Conservation (phyloP, 2,888 invertebrate species). For the Penaeus monodon region DNA sequence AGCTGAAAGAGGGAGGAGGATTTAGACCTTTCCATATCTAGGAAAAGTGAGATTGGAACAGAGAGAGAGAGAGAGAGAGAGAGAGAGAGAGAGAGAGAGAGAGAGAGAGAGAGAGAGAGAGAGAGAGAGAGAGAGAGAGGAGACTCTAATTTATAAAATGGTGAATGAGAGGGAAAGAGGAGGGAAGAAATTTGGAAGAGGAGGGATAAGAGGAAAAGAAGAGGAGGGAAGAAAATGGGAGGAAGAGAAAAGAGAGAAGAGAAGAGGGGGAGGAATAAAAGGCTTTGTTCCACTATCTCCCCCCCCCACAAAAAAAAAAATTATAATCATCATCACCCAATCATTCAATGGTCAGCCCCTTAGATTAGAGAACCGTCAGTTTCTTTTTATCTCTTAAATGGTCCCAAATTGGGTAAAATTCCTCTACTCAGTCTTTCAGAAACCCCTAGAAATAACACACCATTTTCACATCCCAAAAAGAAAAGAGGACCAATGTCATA, state of each 20-base stretch:
- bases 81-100: neutral
- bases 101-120: neutral
- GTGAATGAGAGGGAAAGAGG: too few species aligned
- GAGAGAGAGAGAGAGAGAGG: neutral
- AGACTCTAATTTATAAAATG: neutral
- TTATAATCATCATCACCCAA: too few species aligned
- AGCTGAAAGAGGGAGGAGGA: slow-evolving; percentile 9
- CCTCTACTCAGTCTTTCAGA: too few species aligned
- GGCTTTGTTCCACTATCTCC: neutral
- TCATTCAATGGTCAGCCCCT: too few species aligned
- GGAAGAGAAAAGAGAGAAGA: neutral
- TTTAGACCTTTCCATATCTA: too few species aligned
- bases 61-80: neutral
- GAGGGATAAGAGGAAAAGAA: neutral
- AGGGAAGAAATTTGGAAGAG: neutral
- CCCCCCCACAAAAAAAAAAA: too few species aligned
- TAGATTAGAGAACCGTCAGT: too few species aligned
- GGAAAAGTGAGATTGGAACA: neutral
- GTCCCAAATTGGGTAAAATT: too few species aligned
- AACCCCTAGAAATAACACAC: too few species aligned
- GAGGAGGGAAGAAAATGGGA: neutral
- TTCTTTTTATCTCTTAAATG: too few species aligned
- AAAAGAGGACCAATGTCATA: too few species aligned
- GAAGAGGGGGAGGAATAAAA: neutral
- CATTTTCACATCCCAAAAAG: too few species aligned